phyloP scores from a whole-genome alignment of 2,888 invertebrate species.

The Drosophila seclusa region DNA sequence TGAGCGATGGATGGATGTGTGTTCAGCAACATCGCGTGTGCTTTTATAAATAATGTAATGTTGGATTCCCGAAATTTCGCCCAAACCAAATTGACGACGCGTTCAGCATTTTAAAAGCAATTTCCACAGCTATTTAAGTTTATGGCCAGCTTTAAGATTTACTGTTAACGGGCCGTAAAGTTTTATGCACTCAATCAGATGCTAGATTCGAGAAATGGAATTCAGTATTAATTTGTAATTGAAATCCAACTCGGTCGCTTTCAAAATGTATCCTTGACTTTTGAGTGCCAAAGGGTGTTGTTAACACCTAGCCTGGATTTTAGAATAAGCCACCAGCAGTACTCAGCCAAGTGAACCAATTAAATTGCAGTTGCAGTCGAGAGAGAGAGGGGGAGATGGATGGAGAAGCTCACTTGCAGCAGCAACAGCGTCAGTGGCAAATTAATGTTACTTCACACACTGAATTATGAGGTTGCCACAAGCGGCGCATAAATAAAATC shows the following conservation, averaged over 20 bases:
- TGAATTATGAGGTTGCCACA: constrained; percentile 79
- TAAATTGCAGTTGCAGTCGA: constrained; percentile 60
- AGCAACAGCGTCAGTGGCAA: constrained; percentile 42
- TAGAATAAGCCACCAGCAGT: constrained; percentile 7
- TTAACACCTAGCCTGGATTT: constrained; percentile 4
- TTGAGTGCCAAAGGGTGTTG: constrained; percentile 11
- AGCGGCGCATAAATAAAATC: constrained; percentile 81
- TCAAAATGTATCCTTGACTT: constrained; percentile 54
- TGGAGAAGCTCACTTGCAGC: constrained; percentile 13
- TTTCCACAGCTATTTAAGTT: constrained; percentile 49
- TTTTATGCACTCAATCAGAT: constrained; percentile 24
- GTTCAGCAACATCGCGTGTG: constrained; percentile 54
- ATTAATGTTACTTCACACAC: constrained; percentile 70
- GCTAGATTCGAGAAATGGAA: neutral
- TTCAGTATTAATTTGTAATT: neutral
- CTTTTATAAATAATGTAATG: constrained; percentile 61
- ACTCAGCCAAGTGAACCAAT: constrained; percentile 64
- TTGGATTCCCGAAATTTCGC: constrained; percentile 29
- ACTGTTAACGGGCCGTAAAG: constrained; percentile 53
- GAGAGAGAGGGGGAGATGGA: too few species aligned
- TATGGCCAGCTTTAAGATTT: constrained; percentile 48
- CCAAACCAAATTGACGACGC: constrained; percentile 33
- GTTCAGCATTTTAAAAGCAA: constrained; percentile 55
- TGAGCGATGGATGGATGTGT: constrained; percentile 25
- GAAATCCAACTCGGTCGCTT: neutral